phyloP scores from a whole-genome alignment of 1,140 invertebrate species.

The Delia radicum region DNA sequence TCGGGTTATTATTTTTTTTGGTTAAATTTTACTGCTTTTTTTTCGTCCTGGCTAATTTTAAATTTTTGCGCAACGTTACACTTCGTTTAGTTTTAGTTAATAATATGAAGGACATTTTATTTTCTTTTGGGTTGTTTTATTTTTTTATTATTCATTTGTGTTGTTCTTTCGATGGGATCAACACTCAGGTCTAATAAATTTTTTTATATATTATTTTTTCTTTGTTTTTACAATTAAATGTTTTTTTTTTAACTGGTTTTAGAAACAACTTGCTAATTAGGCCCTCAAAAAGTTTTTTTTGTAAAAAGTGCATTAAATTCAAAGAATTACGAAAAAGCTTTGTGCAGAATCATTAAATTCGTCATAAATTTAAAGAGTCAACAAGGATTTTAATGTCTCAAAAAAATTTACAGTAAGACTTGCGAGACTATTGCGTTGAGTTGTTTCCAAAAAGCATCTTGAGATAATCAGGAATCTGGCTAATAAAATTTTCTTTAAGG shows the following conservation, averaged over 20 bases:
- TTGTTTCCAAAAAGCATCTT: too few relatives aligned
- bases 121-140: background rate
- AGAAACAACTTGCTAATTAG: background rate
- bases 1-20: background rate
- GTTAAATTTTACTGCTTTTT: background rate
- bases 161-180: background rate
- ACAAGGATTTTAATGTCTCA: too few relatives aligned
- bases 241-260: background rate
- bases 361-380: too few relatives aligned
- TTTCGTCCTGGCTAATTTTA: background rate
- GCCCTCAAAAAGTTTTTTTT: background rate
- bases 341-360: too few relatives aligned
- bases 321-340: too few relatives aligned
- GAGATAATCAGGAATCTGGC: too few relatives aligned
- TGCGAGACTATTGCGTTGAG: too few relatives aligned
- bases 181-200: background rate
- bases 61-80: slow-evolving; percentile 2
- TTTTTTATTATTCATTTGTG: background rate
- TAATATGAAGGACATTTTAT: slow-evolving; percentile 5
- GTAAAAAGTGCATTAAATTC: background rate
- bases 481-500: too few relatives aligned
- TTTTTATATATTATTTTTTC: background rate
- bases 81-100: slow-evolving; percentile 16
- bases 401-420: too few relatives aligned
- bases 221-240: background rate